Percentiles rank a stretch among this genome's conserved stretches.
Evolutionary conservation across 2,888 invertebrate genomes (phyloP).

Genomic region (Lutraria lutraria): DNA sequence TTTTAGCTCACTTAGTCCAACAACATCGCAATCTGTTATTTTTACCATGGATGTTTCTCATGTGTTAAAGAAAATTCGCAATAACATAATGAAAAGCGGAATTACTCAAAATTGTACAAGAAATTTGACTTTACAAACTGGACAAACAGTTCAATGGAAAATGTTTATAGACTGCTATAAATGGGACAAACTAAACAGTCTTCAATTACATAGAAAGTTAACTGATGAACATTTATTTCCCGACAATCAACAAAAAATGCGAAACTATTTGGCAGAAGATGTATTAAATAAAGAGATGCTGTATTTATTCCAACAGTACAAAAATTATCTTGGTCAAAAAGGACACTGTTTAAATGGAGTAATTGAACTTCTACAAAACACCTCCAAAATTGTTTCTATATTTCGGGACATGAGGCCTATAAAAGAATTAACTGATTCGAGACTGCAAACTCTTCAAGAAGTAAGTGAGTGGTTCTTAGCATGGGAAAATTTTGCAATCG

Average conservation of each 20-base stretch:
- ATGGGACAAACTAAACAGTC: constrained; percentile 50
- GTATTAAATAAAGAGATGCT: constrained; percentile 54
- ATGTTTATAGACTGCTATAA: constrained; percentile 46
- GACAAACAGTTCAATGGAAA: constrained; percentile 45
- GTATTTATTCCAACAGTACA: constrained; percentile 47
- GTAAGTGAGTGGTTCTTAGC: constrained; percentile 39
- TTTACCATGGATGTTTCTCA: constrained; percentile 54
- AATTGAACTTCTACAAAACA: constrained; percentile 40
- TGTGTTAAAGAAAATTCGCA: constrained; percentile 48
- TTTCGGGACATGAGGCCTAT: constrained; percentile 51
- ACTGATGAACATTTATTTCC: constrained; percentile 48
- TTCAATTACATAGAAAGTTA: constrained; percentile 47
- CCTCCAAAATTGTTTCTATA: constrained; percentile 34
- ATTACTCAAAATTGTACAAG: constrained; percentile 4
- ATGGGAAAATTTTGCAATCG: background rate
- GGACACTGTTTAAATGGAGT: constrained; percentile 48
- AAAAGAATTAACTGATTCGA: background rate
- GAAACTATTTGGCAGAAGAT: constrained; percentile 58
- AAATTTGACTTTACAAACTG: background rate
- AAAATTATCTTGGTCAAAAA: constrained; percentile 44
- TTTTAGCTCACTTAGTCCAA: background rate
- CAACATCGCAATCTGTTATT: constrained; percentile 17
- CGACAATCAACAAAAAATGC: constrained; percentile 39
- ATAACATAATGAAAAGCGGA: constrained; percentile 51
- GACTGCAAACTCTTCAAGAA: background rate